Base-by-base conservation (phyloP, 2,797 vertebrate genomes). In the Pogoniulus pusillus region DNA sequence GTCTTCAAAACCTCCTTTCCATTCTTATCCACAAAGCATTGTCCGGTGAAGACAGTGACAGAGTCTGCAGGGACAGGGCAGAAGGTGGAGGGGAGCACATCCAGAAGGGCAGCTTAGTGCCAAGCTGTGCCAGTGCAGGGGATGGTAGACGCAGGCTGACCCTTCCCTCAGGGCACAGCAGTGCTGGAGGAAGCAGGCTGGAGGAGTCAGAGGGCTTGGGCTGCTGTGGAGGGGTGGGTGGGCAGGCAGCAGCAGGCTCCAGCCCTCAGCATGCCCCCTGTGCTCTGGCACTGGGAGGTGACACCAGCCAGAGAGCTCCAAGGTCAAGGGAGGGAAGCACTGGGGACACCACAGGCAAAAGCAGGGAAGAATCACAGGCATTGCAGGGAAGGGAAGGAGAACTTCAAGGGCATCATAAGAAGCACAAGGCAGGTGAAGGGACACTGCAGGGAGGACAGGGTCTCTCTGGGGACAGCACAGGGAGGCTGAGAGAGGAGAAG, bases 171-270 rank as follows among this genome's bases (percentile, higher is more conserved):
- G 39, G 69, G 20, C 24, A 53, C 27, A 30, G 14, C 0, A 0
- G 32, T 10, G 19, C 39, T 43, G 41, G 29, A 64, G 68, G 49
- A 39, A 43, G 59, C 12, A 66, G 55, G 49, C 37, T 74, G 71
- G 27, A 87, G 58, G 59, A 22, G 9, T 39, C 51, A 13, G 53
- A 24, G 22, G 12, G 27, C 20, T 57, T 26, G 12, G 16, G 17
- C 9, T 32, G 30, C 63, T 3, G 0, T 4, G 2, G n/a, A n/a
- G n/a, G n/a, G 1, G 1, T 37, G 32, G 16, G 30, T 7, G 41
- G 35, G 34, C 34, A 70, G 62, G 30, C 1, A 51, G 39, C 1
- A 55, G 8, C 1, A 8, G 18, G 16, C 26, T 66, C 29, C 64
- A 87, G 35, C 29, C 27, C 12, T 22, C 29, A 8, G 34, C 2